Evolutionary conservation across 2,113 vertebrate species (phyloP), one percentile per base, ranked within the genome.

Genomic region (Hypomesus transpacificus): DNA sequence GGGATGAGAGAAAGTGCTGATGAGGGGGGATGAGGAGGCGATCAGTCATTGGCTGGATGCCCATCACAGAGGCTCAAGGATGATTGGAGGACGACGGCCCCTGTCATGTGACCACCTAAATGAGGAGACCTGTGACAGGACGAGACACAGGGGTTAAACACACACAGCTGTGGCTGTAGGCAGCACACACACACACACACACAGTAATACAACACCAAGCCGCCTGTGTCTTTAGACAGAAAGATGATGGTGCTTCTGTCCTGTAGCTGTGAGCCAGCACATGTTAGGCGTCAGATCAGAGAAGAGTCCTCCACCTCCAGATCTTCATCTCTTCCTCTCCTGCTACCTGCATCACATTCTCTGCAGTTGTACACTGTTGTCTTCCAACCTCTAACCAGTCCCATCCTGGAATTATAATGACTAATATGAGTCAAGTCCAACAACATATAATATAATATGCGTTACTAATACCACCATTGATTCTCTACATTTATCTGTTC

Each of bases 1-100:
- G 50, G 74, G 75, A 81, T 80, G 85, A 83, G 76, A 20, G 68
- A 87, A 89, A 89, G 80, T 86, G 90, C 88, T 91, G 90, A 91
- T 87, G 70, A 71, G 77, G 59, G 51, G 50, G 64, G 18, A 60
- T 21, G 46, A 26, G 79, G 65, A 75, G 79, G 78, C 69, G 78
- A 86, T 89, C 78, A 82, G 81, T 89, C 83, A 84, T 66, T 72
- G 87, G 84, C 86, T 81, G 82, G 63, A 46, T 72, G 86, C 86
- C 88, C 80, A 82, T 87, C 85, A 74, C 75, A 34, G 75, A 14
- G 34, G 59, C 82, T 86, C 87, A 88, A 90, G 90, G 89, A 85
- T 87, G 87, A 78, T 56, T 80, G 73, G 83, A 89, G 88, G 87
- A 87, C 81, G 56, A 21, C 56, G 84, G 84, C 76, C 78, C 80